These are phyloP conservation scores for Entosphenus tridentatus DNA, from an alignment of 2,113 vertebrate genomes.

Conservation along the genomic window DNA sequence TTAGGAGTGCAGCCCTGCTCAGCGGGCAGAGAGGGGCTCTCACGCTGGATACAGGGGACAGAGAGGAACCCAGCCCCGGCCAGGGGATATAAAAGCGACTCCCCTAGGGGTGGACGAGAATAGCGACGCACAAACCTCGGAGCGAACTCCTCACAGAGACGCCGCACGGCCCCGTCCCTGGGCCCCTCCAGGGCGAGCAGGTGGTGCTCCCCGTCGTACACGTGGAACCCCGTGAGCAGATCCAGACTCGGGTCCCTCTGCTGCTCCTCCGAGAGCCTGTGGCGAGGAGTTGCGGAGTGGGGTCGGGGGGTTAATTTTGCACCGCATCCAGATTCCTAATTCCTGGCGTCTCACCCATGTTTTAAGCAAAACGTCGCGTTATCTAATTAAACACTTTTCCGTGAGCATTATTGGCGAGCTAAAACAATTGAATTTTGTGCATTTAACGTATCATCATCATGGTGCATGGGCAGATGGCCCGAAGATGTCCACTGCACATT, in stretches of 20 bases:
- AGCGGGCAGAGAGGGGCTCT: not conserved
- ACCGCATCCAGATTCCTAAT: too few relatives aligned
- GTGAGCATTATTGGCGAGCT: too few relatives aligned
- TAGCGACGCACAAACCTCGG: conserved; percentile 2
- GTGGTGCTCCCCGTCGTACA: conserved; percentile 30
- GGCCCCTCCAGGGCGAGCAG: conserved; percentile 48
- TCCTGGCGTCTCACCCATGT: too few relatives aligned
- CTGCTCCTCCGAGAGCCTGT: conserved; percentile 14
- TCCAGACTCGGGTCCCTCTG: conserved; percentile 22
- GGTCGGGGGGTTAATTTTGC: too few relatives aligned
- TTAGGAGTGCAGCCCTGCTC: not conserved
- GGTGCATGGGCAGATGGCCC: too few relatives aligned
- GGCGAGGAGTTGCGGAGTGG: too few relatives aligned
- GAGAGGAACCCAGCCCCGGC: not conserved
- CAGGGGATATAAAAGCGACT: not conserved
- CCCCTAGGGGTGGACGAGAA: not conserved
- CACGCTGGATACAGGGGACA: not conserved
- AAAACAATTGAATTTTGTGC: too few relatives aligned
- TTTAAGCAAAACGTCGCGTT: too few relatives aligned
- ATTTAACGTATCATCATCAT: too few relatives aligned
- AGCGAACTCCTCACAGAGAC: conserved; percentile 27
- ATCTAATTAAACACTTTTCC: too few relatives aligned
- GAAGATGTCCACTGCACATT: too few relatives aligned
- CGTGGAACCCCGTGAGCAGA: conserved; percentile 42
- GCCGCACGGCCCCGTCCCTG: conserved; percentile 27